Conservation (phyloP, 2,888 invertebrate species). For the Macaria notata region DNA sequence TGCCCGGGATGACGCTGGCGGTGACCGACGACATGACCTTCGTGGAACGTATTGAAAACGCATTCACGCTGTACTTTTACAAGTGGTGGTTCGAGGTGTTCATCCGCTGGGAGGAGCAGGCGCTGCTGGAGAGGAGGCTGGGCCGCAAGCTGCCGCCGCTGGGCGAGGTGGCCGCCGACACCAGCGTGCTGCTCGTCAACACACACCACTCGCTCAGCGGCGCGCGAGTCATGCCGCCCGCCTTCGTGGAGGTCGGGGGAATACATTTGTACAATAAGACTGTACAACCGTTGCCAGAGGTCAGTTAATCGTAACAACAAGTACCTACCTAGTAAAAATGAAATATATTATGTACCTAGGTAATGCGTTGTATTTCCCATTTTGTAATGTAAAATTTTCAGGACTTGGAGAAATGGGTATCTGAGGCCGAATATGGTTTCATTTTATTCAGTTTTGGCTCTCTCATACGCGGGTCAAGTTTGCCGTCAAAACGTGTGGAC, state of each 20-base stretch:
- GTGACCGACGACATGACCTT: slow-evolving; percentile 62
- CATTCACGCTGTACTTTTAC: slow-evolving; percentile 40
- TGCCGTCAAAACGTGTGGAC: slow-evolving; percentile 78
- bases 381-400: slow-evolving; percentile 33
- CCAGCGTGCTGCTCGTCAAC: slow-evolving; percentile 72
- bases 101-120: slow-evolving; percentile 47
- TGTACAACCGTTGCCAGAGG: slow-evolving; percentile 41
- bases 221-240: slow-evolving; percentile 65
- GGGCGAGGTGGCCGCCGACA: slow-evolving; percentile 61
- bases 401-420: slow-evolving; percentile 82
- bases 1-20: slow-evolving; percentile 52
- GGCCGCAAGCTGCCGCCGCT: slow-evolving; percentile 56
- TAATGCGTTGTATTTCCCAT: too few relatives aligned
- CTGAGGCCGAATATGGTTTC: slow-evolving; percentile 82
- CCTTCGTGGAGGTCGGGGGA: slow-evolving; percentile 77
- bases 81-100: slow-evolving; percentile 47
- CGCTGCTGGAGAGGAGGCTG: slow-evolving; percentile 50
- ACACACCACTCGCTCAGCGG: slow-evolving; percentile 67
- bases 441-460: slow-evolving; percentile 89
- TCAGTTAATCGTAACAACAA: slow-evolving; percentile 24
- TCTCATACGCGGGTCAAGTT: slow-evolving; percentile 83
- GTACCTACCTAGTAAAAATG: too few relatives aligned
- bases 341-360: too few relatives aligned
- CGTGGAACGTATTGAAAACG: slow-evolving; percentile 66
- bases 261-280: slow-evolving; percentile 63